Base-by-base conservation (phyloP, 1,140 invertebrate genomes). In the Drosophila pseudoananassae region DNA sequence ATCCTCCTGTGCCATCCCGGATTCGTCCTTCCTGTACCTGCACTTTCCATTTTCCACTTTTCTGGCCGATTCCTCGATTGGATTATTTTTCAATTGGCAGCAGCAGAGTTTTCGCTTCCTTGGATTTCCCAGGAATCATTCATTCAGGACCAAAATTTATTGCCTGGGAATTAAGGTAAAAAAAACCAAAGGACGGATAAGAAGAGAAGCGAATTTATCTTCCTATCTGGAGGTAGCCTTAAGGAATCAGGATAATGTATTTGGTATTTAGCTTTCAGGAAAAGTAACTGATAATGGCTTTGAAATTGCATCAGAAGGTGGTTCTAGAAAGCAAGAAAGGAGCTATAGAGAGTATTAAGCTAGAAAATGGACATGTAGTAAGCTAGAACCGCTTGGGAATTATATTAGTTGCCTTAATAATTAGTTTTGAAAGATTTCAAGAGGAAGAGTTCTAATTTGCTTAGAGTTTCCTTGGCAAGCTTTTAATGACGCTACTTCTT, bases 21-120 rank as follows among this genome's bases (percentile, higher is more conserved):
- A 8, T 40, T 33, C 6, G 31, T 33, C 17, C 17, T 27, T 53
- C 20, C 58, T 20, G 51, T 36, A 12, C 12, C 25, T 61, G 58
- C 68, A 57, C 52, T 50, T 70, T 70, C 64, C 64, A 57, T 56
- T 77, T 77, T 73, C 31, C 73, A 66, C 59, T 51, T 59, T 75
- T 58, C 69, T 60, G 59, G 46, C 43, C 40, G 66, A 61, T 66
- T 81, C 76, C 63, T 69, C 79, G 78, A 78, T 82, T 82, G 74
- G 75, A 61, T 83, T 82, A 78, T 60, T 82, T 78, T 78, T 83
- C 74, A 82, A 82, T 82, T 82, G 79, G 79, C 79, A 82, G 75
- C 79, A 83, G 75, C 79, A 83, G 65, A 74, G 68, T 69, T 82
- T 83, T 78, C 79, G 78, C 78, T 69, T 78, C 61, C 78, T 78